phyloP scores from a whole-genome alignment of 1,140 invertebrate genomes.

The Lucilia sericata region DNA sequence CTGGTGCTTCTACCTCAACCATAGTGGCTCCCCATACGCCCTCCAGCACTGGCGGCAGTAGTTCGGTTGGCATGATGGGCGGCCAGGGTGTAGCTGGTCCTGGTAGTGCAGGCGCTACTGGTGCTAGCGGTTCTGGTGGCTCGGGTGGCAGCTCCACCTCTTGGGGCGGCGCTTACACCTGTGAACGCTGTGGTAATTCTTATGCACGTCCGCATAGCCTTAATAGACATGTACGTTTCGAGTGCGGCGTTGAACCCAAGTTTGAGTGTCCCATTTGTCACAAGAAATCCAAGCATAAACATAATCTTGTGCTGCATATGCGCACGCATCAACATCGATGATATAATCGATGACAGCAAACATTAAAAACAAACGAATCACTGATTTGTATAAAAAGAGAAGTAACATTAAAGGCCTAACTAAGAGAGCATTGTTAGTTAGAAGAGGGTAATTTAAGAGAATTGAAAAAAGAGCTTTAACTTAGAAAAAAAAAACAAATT shows the following conservation, averaged over 20 bases:
- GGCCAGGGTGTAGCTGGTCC: conserved; percentile 29
- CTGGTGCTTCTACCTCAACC: conserved; percentile 47
- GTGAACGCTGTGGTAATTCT: conserved; percentile 71
- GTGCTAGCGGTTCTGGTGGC: conserved; percentile 37
- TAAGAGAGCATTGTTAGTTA: neutral
- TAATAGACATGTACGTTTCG: conserved; percentile 75
- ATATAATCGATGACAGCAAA: conserved; percentile 56
- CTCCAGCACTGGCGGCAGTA: conserved; percentile 39
- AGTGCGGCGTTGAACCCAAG: conserved; percentile 74
- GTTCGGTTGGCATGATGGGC: conserved; percentile 38
- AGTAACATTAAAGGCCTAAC: conserved; percentile 18
- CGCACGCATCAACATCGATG: conserved; percentile 70
- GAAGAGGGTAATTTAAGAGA: neutral
- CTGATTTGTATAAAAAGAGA: conserved; percentile 3
- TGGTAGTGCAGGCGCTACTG: conserved; percentile 37
- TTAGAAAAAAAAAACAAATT: neutral
- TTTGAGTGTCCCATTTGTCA: conserved; percentile 73
- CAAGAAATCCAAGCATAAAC: conserved; percentile 73
- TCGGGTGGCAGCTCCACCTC: conserved; percentile 43
- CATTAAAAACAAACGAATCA: conserved; percentile 29
- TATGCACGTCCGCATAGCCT: conserved; percentile 74
- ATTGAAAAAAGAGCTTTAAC: neutral
- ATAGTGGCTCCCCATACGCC: conserved; percentile 43
- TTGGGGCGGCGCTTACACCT: conserved; percentile 65
- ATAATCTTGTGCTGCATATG: conserved; percentile 72